These are phyloP conservation scores for Morpho deidamia DNA, from an alignment of 2,888 invertebrate genomes.

Conservation along the genomic window DNA sequence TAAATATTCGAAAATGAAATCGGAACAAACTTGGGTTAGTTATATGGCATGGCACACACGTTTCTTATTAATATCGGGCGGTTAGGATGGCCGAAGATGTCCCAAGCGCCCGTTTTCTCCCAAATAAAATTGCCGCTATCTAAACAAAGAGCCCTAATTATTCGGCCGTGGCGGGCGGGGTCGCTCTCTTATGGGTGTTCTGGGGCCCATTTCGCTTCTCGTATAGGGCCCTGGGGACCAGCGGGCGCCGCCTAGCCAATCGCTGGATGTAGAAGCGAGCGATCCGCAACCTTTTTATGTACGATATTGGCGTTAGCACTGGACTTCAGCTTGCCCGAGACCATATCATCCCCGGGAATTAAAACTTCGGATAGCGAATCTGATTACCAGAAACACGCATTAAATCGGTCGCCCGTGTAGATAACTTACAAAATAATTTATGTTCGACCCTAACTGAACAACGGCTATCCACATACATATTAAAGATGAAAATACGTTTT, in stretches of 20 bases:
- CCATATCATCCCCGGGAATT: constrained; percentile 51
- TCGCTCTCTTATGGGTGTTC: constrained; percentile 84
- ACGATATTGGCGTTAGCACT: constrained; percentile 69
- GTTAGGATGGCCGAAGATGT: constrained; percentile 74
- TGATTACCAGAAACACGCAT: constrained; percentile 71
- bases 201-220: constrained; percentile 82
- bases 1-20: constrained; percentile 35
- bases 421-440: constrained; percentile 14
- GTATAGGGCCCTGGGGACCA: constrained; percentile 80
- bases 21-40: constrained; percentile 41
- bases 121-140: constrained; percentile 80
- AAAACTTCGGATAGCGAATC: constrained; percentile 67
- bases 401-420: constrained; percentile 29
- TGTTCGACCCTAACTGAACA: constrained; percentile 2
- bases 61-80: constrained; percentile 76
- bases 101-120: constrained; percentile 75
- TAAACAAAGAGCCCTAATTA: constrained; percentile 82
- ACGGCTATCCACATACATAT: neutral
- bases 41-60: constrained; percentile 55
- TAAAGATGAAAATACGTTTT: neutral
- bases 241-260: constrained; percentile 82
- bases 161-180: constrained; percentile 82
- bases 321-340: constrained; percentile 36
- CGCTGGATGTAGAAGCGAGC: constrained; percentile 75
- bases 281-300: constrained; percentile 78